These are phyloP conservation scores for Colossoma macropomum DNA, from an alignment of 2,113 vertebrate species.

Conservation along the genomic window DNA sequence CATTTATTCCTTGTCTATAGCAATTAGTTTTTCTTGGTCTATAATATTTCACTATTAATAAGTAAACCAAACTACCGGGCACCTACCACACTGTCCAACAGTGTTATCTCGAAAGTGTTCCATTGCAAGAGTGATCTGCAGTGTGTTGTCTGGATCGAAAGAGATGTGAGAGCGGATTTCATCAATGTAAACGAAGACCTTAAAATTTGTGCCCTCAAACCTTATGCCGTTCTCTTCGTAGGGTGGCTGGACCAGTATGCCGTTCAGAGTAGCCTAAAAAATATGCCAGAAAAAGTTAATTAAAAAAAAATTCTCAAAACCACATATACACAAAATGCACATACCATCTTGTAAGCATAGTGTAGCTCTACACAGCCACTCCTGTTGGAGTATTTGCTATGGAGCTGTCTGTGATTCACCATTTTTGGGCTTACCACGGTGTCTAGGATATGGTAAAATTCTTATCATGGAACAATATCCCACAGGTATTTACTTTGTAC, in stretches of 20 bases:
- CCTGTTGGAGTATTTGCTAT: no score
- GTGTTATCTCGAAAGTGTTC: slow-evolving; percentile 73
- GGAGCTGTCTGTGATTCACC: no score
- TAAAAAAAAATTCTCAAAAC: not conserved
- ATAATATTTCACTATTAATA: not conserved
- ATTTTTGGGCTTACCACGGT: no score
- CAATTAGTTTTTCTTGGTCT: no score
- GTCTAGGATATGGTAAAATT: no score
- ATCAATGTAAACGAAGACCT: slow-evolving; percentile 64
- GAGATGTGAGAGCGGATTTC: slow-evolving; percentile 69
- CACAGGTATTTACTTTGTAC: no score
- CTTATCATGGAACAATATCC: no score
- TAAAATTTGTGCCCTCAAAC: slow-evolving; percentile 64
- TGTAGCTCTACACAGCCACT: no score
- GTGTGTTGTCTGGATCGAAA: slow-evolving; percentile 45
- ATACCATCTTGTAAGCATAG: no score
- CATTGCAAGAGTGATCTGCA: slow-evolving; percentile 70
- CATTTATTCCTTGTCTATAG: no score
- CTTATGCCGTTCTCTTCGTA: slow-evolving; percentile 61
- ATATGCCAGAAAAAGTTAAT: not conserved
- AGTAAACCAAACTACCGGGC: not conserved
- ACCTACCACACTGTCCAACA: slow-evolving; percentile 78
- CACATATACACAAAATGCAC: no score
- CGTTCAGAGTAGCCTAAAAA: slow-evolving; percentile 69
- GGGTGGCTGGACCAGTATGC: slow-evolving; percentile 59